Evolutionary conservation across 2,888 invertebrate genomes (phyloP).

Genomic region (Cataglyphis albicans): DNA sequence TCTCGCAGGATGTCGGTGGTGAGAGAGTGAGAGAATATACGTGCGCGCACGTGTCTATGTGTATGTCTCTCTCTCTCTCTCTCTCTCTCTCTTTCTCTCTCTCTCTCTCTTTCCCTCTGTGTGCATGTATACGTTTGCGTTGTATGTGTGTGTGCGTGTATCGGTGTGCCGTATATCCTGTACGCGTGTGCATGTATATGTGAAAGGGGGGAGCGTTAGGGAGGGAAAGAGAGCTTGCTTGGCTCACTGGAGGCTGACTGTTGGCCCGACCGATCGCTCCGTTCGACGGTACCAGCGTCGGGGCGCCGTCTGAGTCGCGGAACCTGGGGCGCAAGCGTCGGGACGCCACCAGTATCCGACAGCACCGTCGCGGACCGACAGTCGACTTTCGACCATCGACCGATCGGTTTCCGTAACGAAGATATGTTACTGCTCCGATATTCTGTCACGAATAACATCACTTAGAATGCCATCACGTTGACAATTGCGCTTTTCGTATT

Average conservation of each 20-base stretch:
- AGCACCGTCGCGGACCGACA: conserved; percentile 71
- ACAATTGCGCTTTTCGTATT: neutral
- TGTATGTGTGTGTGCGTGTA: conserved; percentile 6
- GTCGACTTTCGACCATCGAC: conserved; percentile 83
- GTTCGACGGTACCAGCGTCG: conserved; percentile 78
- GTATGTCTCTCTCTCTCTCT: too few relatives aligned
- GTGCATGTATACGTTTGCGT: conserved; percentile 23
- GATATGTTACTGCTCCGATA: neutral
- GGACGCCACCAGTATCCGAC: conserved; percentile 73
- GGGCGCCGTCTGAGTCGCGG: conserved; percentile 77
- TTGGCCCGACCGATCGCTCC: conserved; percentile 77
- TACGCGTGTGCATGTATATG: conserved; percentile 51
- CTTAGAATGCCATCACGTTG: neutral
- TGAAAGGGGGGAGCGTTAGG: conserved; percentile 62
- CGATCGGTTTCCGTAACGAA: conserved; percentile 62
- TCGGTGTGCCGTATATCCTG: conserved; percentile 44
- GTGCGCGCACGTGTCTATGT: neutral
- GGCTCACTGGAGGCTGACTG: conserved; percentile 81
- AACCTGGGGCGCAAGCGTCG: conserved; percentile 80
- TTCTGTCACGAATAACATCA: neutral
- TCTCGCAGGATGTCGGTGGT: conserved; percentile 70
- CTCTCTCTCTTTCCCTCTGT: conserved; percentile 50
- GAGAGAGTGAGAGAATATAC: conserved; percentile 50
- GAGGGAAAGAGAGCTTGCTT: conserved; percentile 70
- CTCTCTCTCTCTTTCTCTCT: neutral